phyloP scores from a whole-genome alignment of 2,113 vertebrate genomes.

The Chlorodrepanis virens region DNA sequence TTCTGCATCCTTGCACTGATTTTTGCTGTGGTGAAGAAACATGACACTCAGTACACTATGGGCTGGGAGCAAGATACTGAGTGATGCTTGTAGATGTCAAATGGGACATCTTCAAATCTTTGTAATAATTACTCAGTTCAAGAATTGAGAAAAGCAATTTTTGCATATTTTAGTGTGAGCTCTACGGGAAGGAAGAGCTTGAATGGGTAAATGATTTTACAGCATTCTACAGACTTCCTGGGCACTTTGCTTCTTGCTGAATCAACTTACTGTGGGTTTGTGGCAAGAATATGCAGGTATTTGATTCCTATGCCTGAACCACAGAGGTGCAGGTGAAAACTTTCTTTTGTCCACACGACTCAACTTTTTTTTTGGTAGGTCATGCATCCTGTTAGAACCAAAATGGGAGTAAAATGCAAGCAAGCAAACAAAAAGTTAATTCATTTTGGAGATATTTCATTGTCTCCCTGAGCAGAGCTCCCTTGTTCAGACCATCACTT shows the following conservation, averaged over 20 bases:
- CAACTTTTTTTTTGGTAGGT: not conserved
- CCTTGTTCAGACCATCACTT: not conserved
- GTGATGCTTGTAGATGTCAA: not conserved
- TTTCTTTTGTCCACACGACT: not conserved
- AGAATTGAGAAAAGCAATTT: not conserved
- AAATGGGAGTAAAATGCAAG: not conserved
- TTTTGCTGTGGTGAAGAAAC: conserved; percentile 2
- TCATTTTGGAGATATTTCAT: not conserved
- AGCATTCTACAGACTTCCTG: not conserved
- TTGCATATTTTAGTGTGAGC: not conserved
- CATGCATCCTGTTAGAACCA: not conserved
- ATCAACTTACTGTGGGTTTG: not conserved
- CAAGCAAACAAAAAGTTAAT: not conserved
- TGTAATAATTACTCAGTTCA: not conserved
- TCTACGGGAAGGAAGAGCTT: not conserved
- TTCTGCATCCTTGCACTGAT: conserved; percentile 21
- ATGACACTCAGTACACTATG: not conserved
- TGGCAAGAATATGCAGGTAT: not conserved
- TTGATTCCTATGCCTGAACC: not conserved
- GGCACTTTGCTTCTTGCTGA: not conserved
- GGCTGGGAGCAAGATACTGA: not conserved
- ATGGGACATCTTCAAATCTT: not conserved
- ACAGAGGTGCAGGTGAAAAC: not conserved
- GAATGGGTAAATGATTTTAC: not conserved
- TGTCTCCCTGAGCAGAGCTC: not conserved